A percentile compares a stretch with the other conserved stretches of the same genome.
Evolutionary conservation across 2,113 vertebrate species (phyloP).

Genomic region (Nothobranchius kuhntae): DNA sequence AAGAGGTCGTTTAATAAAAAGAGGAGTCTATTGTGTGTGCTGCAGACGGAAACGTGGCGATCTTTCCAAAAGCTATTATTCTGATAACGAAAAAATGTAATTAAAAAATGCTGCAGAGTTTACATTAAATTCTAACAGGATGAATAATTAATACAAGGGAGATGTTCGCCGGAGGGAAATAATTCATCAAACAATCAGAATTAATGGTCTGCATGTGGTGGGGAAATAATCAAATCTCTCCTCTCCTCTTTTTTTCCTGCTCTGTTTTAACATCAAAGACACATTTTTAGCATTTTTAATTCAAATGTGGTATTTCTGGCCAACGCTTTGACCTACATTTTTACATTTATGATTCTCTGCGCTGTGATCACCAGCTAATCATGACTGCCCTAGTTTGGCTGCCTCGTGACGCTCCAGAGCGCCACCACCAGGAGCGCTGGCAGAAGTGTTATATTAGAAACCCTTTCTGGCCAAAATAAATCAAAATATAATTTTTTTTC

Average conservation of each 20-base stretch:
- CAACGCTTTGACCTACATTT: slow-evolving; percentile 72
- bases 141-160: slow-evolving; percentile 78
- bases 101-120: slow-evolving; percentile 47
- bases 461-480: no score
- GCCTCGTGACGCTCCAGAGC: slow-evolving; percentile 60
- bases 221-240: slow-evolving; percentile 22
- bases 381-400: slow-evolving; percentile 80
- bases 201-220: slow-evolving; percentile 55
- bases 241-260: slow-evolving; percentile 2
- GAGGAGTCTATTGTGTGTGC: neutral
- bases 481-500: no score
- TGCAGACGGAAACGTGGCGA: slow-evolving; percentile 13
- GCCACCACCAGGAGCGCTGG: slow-evolving; percentile 14
- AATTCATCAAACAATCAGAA: slow-evolving; percentile 76
- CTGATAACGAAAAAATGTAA: slow-evolving; percentile 33
- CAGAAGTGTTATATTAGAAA: slow-evolving; percentile 4
- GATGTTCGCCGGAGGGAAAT: slow-evolving; percentile 68
- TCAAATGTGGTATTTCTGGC: slow-evolving; percentile 51
- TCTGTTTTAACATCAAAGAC: slow-evolving; percentile 48
- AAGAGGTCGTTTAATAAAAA: neutral
- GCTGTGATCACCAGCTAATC: slow-evolving; percentile 69
- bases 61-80: slow-evolving; percentile 21
- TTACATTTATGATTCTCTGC: slow-evolving; percentile 57
- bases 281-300: slow-evolving; percentile 36
- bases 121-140: slow-evolving; percentile 63